Percentiles rank a stretch among this genome's conserved stretches.
These are phyloP conservation scores for Mesorhabditis sp. DNA, from an alignment of 2,888 invertebrate genomes.

Conservation along the genomic window DNA sequence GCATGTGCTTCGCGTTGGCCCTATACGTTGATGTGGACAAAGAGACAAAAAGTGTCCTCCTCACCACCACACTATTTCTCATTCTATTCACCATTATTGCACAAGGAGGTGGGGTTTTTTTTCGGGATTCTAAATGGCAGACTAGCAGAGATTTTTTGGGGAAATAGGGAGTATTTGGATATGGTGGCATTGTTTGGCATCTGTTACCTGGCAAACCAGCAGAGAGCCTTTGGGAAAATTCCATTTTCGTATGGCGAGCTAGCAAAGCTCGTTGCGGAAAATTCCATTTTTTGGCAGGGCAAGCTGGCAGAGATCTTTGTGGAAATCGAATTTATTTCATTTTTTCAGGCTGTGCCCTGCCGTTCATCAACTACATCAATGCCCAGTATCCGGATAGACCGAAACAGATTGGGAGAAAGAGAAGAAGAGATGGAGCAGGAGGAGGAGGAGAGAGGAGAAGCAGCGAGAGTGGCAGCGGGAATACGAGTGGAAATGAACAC, in stretches of 20 bases:
- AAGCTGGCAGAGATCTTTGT: no score
- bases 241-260: no score
- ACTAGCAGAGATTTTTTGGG: no score
- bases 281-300: no score
- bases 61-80: conserved; percentile 95
- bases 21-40: conserved; percentile 84
- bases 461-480: conserved; percentile 14
- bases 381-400: conserved; percentile 28
- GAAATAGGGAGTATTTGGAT: no score
- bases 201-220: no score
- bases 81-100: conserved; percentile 90
- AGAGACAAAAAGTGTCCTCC: conserved; percentile 89
- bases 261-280: no score
- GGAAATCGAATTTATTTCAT: no score
- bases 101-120: conserved; percentile 72
- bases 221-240: no score
- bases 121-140: no score
- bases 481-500: conserved; percentile 8
- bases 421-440: conserved; percentile 13
- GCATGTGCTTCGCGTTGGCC: conserved; percentile 94
- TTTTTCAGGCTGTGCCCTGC: conserved; percentile 78
- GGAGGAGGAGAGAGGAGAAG: conserved; percentile 16
- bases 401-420: neutral
- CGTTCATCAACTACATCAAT: conserved; percentile 72
- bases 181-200: no score